Evolutionary conservation across 2,888 invertebrate species (phyloP).

Genomic region (Drosophila tanythrix): DNA sequence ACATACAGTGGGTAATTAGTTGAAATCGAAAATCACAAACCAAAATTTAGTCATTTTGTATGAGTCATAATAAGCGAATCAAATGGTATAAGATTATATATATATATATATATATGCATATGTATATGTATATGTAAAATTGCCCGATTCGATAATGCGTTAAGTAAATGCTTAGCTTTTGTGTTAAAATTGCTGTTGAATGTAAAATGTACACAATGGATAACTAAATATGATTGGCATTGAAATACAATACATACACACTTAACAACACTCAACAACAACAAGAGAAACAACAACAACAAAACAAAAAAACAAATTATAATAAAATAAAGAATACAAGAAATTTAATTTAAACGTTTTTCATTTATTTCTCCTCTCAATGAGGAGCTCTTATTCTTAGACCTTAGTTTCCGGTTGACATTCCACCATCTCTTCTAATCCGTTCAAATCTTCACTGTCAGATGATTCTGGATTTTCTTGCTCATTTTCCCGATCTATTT

Average conservation of each 20-base stretch:
- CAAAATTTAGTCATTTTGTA: slow-evolving; percentile 44
- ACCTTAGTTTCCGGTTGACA: slow-evolving; percentile 1
- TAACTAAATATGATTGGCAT: slow-evolving; percentile 59
- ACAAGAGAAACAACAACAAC: slow-evolving; percentile 25
- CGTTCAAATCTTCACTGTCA: not conserved
- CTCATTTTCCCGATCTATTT: not conserved
- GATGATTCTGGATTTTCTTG: not conserved
- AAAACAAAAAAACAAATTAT: slow-evolving; percentile 41
- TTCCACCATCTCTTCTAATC: not conserved
- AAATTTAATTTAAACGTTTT: slow-evolving; percentile 44
- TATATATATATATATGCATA: not conserved
- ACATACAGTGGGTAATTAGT: slow-evolving; percentile 22
- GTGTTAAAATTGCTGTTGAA: slow-evolving; percentile 85
- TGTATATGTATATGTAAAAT: slow-evolving; percentile 11
- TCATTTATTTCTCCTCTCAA: not conserved
- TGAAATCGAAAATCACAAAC: slow-evolving; percentile 27
- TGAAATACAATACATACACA: slow-evolving; percentile 35
- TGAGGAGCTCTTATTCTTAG: not conserved
- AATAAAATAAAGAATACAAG: slow-evolving; percentile 57
- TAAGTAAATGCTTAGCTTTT: slow-evolving; percentile 84
- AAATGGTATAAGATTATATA: slow-evolving; percentile 9
- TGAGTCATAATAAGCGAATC: slow-evolving; percentile 38
- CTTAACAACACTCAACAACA: slow-evolving; percentile 23
- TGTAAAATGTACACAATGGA: slow-evolving; percentile 82
- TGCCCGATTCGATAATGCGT: slow-evolving; percentile 44